Conservation (phyloP, 2,888 invertebrate genomes). For the Drosophila seclusa region DNA sequence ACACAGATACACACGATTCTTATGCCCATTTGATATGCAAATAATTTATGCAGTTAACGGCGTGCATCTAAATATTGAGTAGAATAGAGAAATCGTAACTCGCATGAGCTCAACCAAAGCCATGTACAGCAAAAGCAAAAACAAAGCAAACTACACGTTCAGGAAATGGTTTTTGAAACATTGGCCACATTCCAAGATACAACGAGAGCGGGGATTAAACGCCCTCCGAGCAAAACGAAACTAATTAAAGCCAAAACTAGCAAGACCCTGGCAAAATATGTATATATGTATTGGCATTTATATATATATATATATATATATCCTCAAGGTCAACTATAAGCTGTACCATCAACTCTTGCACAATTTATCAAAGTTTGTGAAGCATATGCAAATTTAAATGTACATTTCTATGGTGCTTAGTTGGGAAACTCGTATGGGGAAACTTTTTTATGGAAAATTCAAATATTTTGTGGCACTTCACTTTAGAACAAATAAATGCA, state of each 20-base stretch:
- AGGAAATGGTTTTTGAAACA: conserved; percentile 7
- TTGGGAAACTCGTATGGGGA: neutral
- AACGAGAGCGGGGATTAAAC: conserved; percentile 22
- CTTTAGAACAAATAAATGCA: neutral
- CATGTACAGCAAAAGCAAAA: conserved; percentile 2
- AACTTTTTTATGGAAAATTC: neutral
- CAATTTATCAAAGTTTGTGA: neutral
- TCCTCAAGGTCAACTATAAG: neutral
- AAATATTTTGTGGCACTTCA: neutral
- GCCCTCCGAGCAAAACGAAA: conserved; percentile 25
- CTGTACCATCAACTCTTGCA: neutral
- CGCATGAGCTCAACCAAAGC: conserved; percentile 7
- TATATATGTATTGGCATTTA: neutral
- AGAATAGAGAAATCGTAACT: conserved; percentile 34
- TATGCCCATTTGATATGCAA: conserved; percentile 67
- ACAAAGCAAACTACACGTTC: neutral
- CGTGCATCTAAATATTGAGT: conserved; percentile 65
- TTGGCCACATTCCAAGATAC: neutral
- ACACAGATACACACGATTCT: conserved; percentile 4
- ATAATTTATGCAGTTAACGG: conserved; percentile 70
- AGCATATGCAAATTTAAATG: neutral
- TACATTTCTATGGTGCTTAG: neutral
- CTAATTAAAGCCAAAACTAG: conserved; percentile 26
- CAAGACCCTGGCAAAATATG: neutral
- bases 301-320: neutral